Evolutionary conservation across 2,888 invertebrate genomes (phyloP), one percentile per base, ranked within the genome.

Genomic region (Belgica antarctica): DNA sequence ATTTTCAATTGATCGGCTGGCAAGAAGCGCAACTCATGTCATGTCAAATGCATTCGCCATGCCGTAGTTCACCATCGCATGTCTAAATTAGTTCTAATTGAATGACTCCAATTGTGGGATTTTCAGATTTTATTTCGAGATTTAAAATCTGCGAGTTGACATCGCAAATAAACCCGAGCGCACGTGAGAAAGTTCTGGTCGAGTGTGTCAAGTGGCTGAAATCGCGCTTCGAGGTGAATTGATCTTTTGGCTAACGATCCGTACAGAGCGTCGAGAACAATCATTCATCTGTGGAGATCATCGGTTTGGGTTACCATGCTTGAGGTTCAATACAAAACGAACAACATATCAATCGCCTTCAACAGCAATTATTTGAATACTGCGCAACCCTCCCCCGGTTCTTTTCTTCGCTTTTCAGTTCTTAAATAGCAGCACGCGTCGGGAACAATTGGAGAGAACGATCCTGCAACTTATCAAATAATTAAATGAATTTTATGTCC

Each of bases 11-110:
- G n/a, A n/a, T n/a, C 10, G 36, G 10, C 10, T 34, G 4, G 52
- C 52, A 3, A 59, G 52, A 22, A 52, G 17, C 52, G 52, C 52
- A 52, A 68, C 25, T 68, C 68, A 68, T 68, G 52, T 57, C 57
- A 34, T 68, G 68, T 68, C 68, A 68, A 68, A 68, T 68, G 68
- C 68, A 68, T 68, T 68, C 24, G 68, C 57, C 27, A 17, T 19
- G 31, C 66, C 27, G 19, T 68, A 68, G 57, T 68, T 46, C 68
- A 68, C 47, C 28, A 68, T 68, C 68, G 68, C 47, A 52, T 68
- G 68, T 68, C 68, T 52, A 68, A 47, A 68, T 68, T 68, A 57
- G 68, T 68, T 68, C 68, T 52, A 57, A 12, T 12, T 68, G 57
- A 68, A 8, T 68, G 68, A 68, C 24, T 57, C 34, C 68, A 8